phyloP scores from a whole-genome alignment of 2,797 vertebrate genomes.

The Loris lydekkerianus region DNA sequence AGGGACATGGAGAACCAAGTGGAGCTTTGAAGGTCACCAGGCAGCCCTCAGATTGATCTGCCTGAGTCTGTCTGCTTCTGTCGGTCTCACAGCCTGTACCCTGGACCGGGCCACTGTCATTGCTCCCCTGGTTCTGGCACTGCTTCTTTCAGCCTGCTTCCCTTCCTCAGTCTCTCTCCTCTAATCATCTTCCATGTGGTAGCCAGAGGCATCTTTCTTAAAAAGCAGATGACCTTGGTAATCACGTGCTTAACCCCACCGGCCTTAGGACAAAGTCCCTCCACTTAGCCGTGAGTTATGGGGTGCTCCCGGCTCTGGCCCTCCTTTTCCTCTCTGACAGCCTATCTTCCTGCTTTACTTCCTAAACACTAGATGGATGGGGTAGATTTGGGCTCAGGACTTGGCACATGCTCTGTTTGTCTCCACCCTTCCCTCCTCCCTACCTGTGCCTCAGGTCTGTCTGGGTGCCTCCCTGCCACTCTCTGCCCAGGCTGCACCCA shows the following conservation, averaged over 20 bases:
- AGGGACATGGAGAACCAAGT: neutral
- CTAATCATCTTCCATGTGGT: neutral
- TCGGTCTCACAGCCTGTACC: neutral
- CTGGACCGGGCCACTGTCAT: neutral
- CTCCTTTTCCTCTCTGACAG: neutral
- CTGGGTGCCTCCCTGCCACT: neutral
- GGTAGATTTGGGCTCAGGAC: neutral
- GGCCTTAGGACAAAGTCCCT: neutral
- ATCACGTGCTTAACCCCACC: neutral
- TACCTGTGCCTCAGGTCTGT: neutral
- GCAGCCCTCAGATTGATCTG: neutral
- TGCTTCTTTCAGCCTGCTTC: neutral
- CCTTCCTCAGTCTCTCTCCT: neutral
- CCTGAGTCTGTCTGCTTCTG: neutral
- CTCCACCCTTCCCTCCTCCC: accelerated
- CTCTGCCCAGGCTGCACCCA: neutral
- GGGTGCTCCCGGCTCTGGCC: neutral
- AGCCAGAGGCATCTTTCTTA: neutral
- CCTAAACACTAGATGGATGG: neutral
- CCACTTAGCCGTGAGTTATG: too few relatives aligned
- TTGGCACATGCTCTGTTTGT: neutral
- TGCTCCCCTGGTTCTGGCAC: neutral
- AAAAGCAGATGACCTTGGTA: neutral
- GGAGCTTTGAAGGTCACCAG: neutral
- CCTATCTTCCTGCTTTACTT: neutral